phyloP scores from a whole-genome alignment of 2,113 vertebrate species.

The Trinectes maculatus region DNA sequence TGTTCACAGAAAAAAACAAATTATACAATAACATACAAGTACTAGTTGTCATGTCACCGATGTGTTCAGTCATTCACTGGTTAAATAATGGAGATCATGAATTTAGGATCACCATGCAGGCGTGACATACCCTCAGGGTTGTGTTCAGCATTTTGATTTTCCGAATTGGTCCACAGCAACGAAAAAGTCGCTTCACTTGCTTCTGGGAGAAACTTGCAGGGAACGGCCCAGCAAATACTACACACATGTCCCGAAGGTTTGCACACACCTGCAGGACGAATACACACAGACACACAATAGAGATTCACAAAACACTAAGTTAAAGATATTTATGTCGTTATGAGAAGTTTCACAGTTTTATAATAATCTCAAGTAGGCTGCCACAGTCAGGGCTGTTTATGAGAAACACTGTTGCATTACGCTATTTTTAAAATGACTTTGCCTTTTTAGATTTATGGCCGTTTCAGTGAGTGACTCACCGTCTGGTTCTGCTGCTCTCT shows the following conservation, averaged over 20 bases:
- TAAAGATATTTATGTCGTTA: too few relatives aligned
- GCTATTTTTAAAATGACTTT: background rate
- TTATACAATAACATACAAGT: too few relatives aligned
- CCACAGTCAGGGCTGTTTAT: too few relatives aligned
- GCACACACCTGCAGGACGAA: constrained; percentile 72
- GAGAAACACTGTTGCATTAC: background rate
- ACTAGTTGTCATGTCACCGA: too few relatives aligned
- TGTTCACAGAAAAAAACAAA: too few relatives aligned
- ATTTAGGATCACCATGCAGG: background rate
- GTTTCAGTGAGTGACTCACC: constrained; percentile 24
- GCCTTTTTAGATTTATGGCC: background rate
- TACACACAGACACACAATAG: constrained; percentile 3
- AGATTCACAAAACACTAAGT: background rate
- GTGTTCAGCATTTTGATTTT: constrained; percentile 80
- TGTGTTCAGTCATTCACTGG: too few relatives aligned
- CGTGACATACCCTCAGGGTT: constrained; percentile 73
- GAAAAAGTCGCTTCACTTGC: constrained; percentile 82
- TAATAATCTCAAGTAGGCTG: too few relatives aligned
- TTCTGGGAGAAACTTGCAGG: constrained; percentile 71
- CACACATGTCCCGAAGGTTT: constrained; percentile 84
- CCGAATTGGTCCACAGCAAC: constrained; percentile 82
- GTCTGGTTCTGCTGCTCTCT: constrained; percentile 42
- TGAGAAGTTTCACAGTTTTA: too few relatives aligned
- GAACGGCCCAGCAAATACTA: constrained; percentile 88
- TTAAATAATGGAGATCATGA: too few relatives aligned